These are phyloP conservation scores for Pollenia griseotomentosa DNA, from an alignment of 2,888 invertebrate species.

Conservation along the genomic window DNA sequence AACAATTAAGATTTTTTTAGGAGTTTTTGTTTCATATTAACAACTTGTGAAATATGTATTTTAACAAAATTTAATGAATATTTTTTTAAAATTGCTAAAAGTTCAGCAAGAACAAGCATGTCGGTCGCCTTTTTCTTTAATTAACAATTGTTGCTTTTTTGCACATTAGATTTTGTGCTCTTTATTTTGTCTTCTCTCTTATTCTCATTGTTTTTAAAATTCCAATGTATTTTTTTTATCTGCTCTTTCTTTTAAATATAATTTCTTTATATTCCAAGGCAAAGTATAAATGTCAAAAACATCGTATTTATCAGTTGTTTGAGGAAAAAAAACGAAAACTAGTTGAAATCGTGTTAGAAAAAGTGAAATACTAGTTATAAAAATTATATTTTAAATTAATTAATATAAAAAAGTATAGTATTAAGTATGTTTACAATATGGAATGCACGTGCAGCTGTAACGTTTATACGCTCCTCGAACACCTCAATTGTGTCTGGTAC, in stretches of 20 bases:
- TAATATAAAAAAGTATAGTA: constrained; percentile 68
- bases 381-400: constrained; percentile 8
- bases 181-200: constrained; percentile 6
- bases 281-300: constrained; percentile 48
- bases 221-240: constrained; percentile 4
- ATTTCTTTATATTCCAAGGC: constrained; percentile 42
- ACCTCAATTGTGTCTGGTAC: constrained; percentile 34
- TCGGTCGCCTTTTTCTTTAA: constrained; percentile 12
- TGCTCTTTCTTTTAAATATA: constrained; percentile 2
- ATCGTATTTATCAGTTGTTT: constrained; percentile 15
- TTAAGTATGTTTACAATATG: constrained; percentile 79
- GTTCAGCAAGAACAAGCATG: neutral
- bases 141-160: constrained; percentile 61
- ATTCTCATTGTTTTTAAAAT: constrained; percentile 6
- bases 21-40: no score
- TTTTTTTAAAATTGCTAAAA: no score
- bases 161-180: constrained; percentile 3
- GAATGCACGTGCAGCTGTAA: constrained; percentile 80
- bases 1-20: no score
- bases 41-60: no score
- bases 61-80: neutral
- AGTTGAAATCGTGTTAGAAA: constrained; percentile 11
- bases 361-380: constrained; percentile 11
- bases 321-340: constrained; percentile 4
- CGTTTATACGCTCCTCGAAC: constrained; percentile 76